Percentiles rank a stretch among this genome's conserved stretches.
Evolutionary conservation across 2,797 vertebrate genomes (phyloP).

Genomic region (Aotus griseimembra): DNA sequence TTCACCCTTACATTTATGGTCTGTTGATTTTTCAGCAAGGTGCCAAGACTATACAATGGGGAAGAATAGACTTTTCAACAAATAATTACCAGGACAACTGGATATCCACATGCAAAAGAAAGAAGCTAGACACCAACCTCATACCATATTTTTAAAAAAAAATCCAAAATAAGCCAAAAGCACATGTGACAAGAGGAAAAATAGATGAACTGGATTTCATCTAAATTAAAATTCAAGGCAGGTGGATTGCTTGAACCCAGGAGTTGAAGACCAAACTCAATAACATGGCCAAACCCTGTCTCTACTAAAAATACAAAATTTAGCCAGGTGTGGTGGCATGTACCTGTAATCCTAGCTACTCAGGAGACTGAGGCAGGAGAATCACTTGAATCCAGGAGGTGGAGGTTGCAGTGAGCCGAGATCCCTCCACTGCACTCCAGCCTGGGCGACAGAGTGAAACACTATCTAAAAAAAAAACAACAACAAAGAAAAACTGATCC

Average conservation of each 20-base stretch:
- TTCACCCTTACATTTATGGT: background rate
- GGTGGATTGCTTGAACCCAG: background rate
- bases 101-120: background rate
- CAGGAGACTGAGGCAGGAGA: background rate
- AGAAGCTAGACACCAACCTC: background rate
- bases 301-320: background rate
- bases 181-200: constrained; percentile 16
- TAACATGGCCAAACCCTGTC: background rate
- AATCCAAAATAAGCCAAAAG: background rate
- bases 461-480: background rate
- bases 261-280: background rate
- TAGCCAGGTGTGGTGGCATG: background rate
- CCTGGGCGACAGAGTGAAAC: background rate
- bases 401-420: background rate
- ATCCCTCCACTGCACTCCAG: background rate
- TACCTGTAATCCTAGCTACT: background rate
- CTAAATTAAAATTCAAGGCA: background rate
- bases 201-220: background rate
- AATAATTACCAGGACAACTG: background rate
- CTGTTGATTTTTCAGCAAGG: constrained; percentile 14
- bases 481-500: too few relatives aligned
- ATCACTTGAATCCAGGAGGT: background rate
- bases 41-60: background rate
- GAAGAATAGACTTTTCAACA: constrained; percentile 5
- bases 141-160: background rate